Evolutionary conservation across 2,888 invertebrate genomes (phyloP), one percentile per base, ranked within the genome.

Genomic region (Zaprionus lineosus): DNA sequence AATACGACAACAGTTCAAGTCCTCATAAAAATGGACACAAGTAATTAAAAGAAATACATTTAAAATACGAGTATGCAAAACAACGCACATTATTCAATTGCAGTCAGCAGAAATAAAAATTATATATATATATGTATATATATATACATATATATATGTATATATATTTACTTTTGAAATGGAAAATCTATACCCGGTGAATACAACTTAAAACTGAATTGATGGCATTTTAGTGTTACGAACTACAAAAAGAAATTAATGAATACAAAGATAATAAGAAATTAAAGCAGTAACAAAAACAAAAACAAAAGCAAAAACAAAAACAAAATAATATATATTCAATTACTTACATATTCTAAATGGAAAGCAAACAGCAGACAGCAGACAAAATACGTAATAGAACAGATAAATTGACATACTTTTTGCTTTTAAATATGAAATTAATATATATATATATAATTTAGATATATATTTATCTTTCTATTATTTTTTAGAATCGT

Each of bases 191-290:
- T 5, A 26, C 29, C 51, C 50, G 44, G 40, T 56, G 56, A 56
- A 56, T 46, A 48, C 44, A 72, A 75, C 62, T 68, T 51, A 64
- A 66, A 75, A 82, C 74, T 82, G 75, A 82, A 82, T 78, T 75
- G 70, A 74, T 71, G 81, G 74, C 76, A 79, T 78, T 79, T 83
- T 78, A 78, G 67, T 55, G 59, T 71, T 56, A 67, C 43, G 39
- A 52, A 43, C 52, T 21, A 39, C n/a, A 28, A 29, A 43, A 50
- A 24, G 50, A 28, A 31, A 52, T 29, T n/a, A 29, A 31, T n/a
- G n/a, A n/a, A n/a, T n/a, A n/a, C n/a, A n/a, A n/a, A n/a, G n/a
- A n/a, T n/a, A n/a, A n/a, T n/a, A n/a, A n/a, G n/a, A n/a, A n/a
- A n/a, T n/a, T n/a, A n/a, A n/a, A n/a, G n/a, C n/a, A 44, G 11